Percentiles rank a stretch among this genome's conserved stretches.
phyloP scores from a whole-genome alignment of 1,140 invertebrate genomes.

The Orius insidiosus region DNA sequence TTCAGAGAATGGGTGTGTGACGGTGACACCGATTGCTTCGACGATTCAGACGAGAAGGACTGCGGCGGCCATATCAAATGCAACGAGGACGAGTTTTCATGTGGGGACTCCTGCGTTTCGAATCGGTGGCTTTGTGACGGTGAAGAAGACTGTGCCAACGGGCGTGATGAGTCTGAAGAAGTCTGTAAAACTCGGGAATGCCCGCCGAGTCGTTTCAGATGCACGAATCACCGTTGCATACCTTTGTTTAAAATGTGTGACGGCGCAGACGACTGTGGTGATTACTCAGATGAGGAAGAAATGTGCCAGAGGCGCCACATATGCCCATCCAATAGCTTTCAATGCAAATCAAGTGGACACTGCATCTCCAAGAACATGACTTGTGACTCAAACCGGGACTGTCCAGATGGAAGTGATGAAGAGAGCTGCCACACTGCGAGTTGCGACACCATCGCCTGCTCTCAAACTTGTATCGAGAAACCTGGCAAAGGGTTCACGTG shows the following conservation, averaged over 20 bases:
- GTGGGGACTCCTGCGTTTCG: conserved; percentile 27
- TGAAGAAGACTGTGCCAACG: conserved; percentile 48
- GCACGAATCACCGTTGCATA: conserved; percentile 31
- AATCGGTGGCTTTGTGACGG: conserved; percentile 42
- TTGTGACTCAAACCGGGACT: conserved; percentile 44
- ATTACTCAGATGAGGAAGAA: conserved; percentile 32
- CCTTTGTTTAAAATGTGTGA: conserved; percentile 30
- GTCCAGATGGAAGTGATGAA: conserved; percentile 42
- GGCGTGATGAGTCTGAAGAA: conserved; percentile 38
- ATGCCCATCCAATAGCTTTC: background rate
- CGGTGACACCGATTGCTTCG: conserved; percentile 39
- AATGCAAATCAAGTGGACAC: background rate
- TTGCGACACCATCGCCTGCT: conserved; percentile 9
- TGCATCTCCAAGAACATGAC: background rate
- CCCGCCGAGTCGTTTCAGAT: conserved; percentile 25
- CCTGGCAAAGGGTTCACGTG: conserved; percentile 4
- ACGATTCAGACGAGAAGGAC: conserved; percentile 37
- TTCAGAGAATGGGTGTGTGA: conserved; percentile 39
- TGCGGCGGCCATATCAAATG: conserved; percentile 24
- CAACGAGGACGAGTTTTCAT: conserved; percentile 16
- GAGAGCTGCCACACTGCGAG: conserved; percentile 27
- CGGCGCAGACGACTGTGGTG: conserved; percentile 31
- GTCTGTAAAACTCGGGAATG: conserved; percentile 24
- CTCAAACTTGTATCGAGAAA: conserved; percentile 15
- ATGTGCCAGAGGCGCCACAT: conserved; percentile 3